These are phyloP conservation scores for Liopterus haemorrhoidalis DNA, from an alignment of 2,888 invertebrate genomes.

Conservation along the genomic window DNA sequence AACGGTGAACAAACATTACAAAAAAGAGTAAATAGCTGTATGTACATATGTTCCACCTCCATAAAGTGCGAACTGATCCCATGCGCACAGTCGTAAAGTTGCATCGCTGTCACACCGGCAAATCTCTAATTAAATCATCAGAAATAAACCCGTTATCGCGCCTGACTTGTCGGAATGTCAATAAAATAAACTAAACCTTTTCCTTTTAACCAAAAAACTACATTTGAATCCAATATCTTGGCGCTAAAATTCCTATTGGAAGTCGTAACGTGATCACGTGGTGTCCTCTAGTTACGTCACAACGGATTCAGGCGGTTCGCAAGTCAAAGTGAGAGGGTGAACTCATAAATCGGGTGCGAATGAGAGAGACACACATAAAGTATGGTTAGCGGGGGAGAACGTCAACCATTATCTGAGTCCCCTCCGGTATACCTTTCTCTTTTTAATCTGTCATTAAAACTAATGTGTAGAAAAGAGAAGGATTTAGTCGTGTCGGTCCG, in stretches of 20 bases:
- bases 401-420: constrained; percentile 49
- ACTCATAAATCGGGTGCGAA: constrained; percentile 47
- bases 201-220: constrained; percentile 11
- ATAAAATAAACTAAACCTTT: too few relatives aligned
- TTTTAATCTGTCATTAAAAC: too few relatives aligned
- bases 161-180: too few relatives aligned
- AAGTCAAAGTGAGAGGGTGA: constrained; percentile 46
- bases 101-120: too few relatives aligned
- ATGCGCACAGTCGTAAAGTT: too few relatives aligned
- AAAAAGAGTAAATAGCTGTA: too few relatives aligned
- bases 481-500: constrained; percentile 45
- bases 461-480: constrained; percentile 44
- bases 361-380: constrained; percentile 49
- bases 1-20: too few relatives aligned
- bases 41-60: too few relatives aligned
- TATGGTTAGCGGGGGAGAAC: constrained; percentile 49
- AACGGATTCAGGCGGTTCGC: constrained; percentile 40
- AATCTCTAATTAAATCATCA: too few relatives aligned
- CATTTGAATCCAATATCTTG: constrained; percentile 33
- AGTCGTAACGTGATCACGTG: constrained; percentile 42
- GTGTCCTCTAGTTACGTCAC: constrained; percentile 43
- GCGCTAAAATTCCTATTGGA: constrained; percentile 45
- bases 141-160: too few relatives aligned
- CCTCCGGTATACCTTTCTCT: too few relatives aligned
- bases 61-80: too few relatives aligned